Evolutionary conservation across 2,888 invertebrate genomes (phyloP).

Genomic region (Thymelicus acteon): DNA sequence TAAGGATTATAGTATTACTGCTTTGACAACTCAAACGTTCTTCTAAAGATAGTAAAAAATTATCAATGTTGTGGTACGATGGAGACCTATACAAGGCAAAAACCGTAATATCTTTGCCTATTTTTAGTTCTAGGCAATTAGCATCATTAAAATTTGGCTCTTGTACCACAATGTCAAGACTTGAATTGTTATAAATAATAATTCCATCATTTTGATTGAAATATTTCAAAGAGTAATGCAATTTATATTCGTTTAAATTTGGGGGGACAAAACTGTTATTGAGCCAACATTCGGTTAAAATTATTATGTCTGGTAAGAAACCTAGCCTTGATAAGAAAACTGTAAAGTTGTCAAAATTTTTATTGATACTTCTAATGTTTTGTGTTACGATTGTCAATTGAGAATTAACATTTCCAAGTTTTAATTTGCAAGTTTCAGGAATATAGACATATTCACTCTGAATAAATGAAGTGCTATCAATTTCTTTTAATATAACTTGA

Average conservation of each 20-base stretch:
- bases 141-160: background rate
- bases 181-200: background rate
- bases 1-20: too few relatives aligned
- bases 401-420: too few relatives aligned
- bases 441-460: too few relatives aligned
- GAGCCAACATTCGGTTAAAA: slow-evolving; percentile 7
- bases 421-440: too few relatives aligned
- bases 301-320: slow-evolving; percentile 1
- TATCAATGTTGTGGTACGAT: too few relatives aligned
- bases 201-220: background rate
- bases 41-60: too few relatives aligned
- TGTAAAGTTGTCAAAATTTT: slow-evolving; percentile 7
- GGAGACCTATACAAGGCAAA: background rate
- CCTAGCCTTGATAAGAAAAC: background rate
- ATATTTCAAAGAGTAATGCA: background rate
- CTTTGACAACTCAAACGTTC: too few relatives aligned
- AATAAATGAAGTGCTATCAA: too few relatives aligned
- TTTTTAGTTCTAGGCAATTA: background rate
- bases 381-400: slow-evolving; percentile 1
- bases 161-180: background rate
- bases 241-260: background rate
- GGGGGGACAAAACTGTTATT: background rate
- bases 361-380: slow-evolving; percentile 10
- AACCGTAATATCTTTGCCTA: background rate
- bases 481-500: too few relatives aligned